Evolutionary conservation across 1,140 invertebrate genomes (phyloP), one percentile per base, ranked within the genome.

Genomic region (Archivesica marissinica): DNA sequence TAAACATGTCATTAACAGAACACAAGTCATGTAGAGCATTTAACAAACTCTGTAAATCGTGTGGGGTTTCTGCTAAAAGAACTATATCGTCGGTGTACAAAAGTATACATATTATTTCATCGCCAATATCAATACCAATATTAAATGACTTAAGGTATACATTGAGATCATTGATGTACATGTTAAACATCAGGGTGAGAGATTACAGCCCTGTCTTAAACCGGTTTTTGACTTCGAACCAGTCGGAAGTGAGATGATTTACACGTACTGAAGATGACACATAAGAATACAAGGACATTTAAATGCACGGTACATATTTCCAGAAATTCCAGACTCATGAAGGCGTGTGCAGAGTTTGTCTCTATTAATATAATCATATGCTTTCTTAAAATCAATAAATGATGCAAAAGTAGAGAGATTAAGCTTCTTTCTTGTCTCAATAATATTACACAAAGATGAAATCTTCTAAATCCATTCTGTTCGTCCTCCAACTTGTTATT

Each of bases 61-160:
- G 0, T 54, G 68, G 61, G 72, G 39, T 70, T 56, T 66, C 25
- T 35, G 61, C 66, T 25, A 79, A 33, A 2, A 86, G n/a, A 6
- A 86, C 85, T 75, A 86, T 81, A 75, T 80, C 78, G 66, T 81
- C 76, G 1, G 77, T 78, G 54, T 86, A 86, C 47, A 81, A 38
- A 17, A 81, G 30, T 25, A 81, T 81, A 39, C 70, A 50, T 44
- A 86, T 35, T 33, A 33, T 64, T 56, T 52, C 50, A 23, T 56
- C 52, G 30, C 72, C 70, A 54, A 86, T 66, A 50, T 72, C 33
- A 68, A 85, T 28, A 74, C 66, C 78, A 11, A 75, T 23, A 66
- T 86, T 64, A 2, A 78, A n/a, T 9, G 47, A 35, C n/a, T 83
- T 83, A 7, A 83, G 15, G 30, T 39, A 50, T 25, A 70, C n/a